Evolutionary conservation across 2,888 invertebrate species (phyloP).

Genomic region (Amphipoea oculea): DNA sequence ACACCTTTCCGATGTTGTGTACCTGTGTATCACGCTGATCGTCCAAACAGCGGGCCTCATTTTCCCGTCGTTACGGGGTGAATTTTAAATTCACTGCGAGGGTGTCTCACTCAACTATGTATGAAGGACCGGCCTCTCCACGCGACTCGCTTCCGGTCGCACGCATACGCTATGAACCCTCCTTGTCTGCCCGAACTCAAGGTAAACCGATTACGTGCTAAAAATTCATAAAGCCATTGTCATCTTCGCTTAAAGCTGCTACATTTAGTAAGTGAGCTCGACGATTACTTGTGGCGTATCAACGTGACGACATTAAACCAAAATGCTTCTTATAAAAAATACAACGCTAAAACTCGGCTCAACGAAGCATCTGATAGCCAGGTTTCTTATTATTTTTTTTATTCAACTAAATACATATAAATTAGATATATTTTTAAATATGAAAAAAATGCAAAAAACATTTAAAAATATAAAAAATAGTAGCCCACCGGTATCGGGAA

Average conservation of each 20-base stretch:
- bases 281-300: slow-evolving; percentile 69
- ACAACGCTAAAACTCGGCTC: slow-evolving; percentile 12
- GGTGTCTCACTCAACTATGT: slow-evolving; percentile 86
- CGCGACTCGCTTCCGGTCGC: slow-evolving; percentile 81
- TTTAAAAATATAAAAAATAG: too few species aligned
- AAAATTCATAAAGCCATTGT: slow-evolving; percentile 87
- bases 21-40: slow-evolving; percentile 77
- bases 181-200: slow-evolving; percentile 83
- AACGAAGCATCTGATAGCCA: slow-evolving; percentile 4
- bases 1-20: slow-evolving; percentile 60
- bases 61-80: slow-evolving; percentile 83
- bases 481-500: too few species aligned
- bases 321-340: slow-evolving; percentile 58
- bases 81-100: slow-evolving; percentile 85
- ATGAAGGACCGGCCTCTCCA: slow-evolving; percentile 83
- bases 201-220: slow-evolving; percentile 87
- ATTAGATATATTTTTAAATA: too few species aligned
- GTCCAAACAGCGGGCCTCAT: slow-evolving; percentile 81
- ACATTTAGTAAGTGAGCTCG: slow-evolving; percentile 79
- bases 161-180: slow-evolving; percentile 82
- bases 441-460: too few species aligned
- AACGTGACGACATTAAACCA: slow-evolving; percentile 67
- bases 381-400: neutral
- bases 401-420: too few species aligned
- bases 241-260: slow-evolving; percentile 78